Evolutionary conservation across 2,888 invertebrate species (phyloP), one percentile per base, ranked within the genome.

Genomic region (Dromius quadrimaculatus): DNA sequence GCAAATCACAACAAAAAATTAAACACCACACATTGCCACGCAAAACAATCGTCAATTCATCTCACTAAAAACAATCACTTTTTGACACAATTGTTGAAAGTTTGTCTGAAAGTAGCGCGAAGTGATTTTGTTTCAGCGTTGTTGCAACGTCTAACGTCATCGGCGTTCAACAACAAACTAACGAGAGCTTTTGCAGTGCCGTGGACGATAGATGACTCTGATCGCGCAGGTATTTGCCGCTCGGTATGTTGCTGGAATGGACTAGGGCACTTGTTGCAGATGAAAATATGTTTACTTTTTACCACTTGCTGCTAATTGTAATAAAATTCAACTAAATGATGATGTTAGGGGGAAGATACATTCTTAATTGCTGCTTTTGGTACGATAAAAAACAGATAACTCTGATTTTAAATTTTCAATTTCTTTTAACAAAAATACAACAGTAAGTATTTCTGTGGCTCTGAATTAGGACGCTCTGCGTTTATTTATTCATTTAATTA

Each of bases 221-320:
- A 28, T 34, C 17, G 43, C 68, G 23, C 36, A 68, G 66, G 66
- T 68, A 57, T 8, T 22, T 59, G 68, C 66, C 59, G 68, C 68
- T 57, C 41, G n/a, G 32, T 6, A 3, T 9, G 9, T 59, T 59
- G 68, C 59, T 68, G 68, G 32, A 32, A 45, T 36, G 32, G 34
- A 59, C 28, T 19, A 34, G 17, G 41, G 68, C 68, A 68, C 68
- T 68, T 68, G 68, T 68, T 68, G 68, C 68, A 11, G 19, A 59
- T 11, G 45, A 68, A 68, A 68, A 68, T 68, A 68, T 68, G 68
- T 68, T 68, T 68, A 68, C 68, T 68, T 59, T 68, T 68, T 41
- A 59, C 50, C 34, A 34, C 34, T 59, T 68, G 28, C 19, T 59
- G 32, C 45, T 43, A 57, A 59, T 68, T 59, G 32, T 68, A 59